phyloP scores from a whole-genome alignment of 2,888 invertebrate species.

The Tetragonisca angustula region DNA sequence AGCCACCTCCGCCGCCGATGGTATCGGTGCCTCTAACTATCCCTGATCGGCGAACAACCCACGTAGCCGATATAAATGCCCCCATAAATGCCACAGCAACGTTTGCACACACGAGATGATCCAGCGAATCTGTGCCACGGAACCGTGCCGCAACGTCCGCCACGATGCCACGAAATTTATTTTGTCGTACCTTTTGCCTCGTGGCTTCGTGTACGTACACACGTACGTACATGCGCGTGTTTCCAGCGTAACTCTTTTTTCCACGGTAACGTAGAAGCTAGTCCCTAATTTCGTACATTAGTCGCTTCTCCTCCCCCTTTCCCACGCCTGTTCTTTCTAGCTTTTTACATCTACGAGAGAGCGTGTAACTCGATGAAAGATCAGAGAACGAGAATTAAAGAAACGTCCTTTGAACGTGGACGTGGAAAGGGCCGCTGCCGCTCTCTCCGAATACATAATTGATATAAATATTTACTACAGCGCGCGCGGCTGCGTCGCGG shows the following conservation, averaged over 20 bases:
- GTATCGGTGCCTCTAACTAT: constrained; percentile 69
- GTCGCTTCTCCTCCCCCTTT: not conserved
- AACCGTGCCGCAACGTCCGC: not conserved
- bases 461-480: constrained; percentile 62
- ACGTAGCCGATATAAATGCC: constrained; percentile 66
- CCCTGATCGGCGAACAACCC: constrained; percentile 58
- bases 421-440: constrained; percentile 15
- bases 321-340: not conserved
- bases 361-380: constrained; percentile 37
- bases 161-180: not conserved
- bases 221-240: too few relatives aligned
- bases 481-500: constrained; percentile 15
- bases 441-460: constrained; percentile 47
- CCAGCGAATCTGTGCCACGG: constrained; percentile 29
- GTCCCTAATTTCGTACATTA: too few relatives aligned
- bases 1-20: constrained; percentile 73
- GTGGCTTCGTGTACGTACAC: too few relatives aligned
- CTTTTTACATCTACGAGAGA: not conserved
- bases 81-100: constrained; percentile 69
- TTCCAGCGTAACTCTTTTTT: too few relatives aligned
- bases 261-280: not conserved
- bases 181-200: not conserved
- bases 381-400: constrained; percentile 50
- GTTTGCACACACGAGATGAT: constrained; percentile 35
- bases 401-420: constrained; percentile 49